Base-by-base conservation (phyloP, 2,888 invertebrate species). In the Rhimphoctona megacephalus region DNA sequence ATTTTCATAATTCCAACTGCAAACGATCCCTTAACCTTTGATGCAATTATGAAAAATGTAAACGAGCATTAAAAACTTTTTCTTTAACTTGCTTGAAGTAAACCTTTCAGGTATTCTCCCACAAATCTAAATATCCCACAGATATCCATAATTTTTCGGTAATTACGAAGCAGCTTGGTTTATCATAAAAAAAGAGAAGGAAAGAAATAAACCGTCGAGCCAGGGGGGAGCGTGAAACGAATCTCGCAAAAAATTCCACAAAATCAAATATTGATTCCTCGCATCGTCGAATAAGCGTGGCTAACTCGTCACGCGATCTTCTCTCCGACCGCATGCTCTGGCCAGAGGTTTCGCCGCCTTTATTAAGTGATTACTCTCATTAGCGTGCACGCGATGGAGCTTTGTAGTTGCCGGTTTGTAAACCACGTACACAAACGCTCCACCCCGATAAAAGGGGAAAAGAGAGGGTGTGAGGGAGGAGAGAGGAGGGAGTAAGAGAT, bases 321-420 rank as follows among this genome's bases (percentile, higher is more conserved):
- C 79, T 46, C 83, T 64, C 61, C 74, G 52, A 46, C 73, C 73
- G 17, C 66, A 70, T 80, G 30, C 67, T 54, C 69, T 46, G 80
- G 82, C 74, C 76, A 85, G 87, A 85, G 85, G 87, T 87, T 85
- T 86, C 81, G 83, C 91, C 90, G 92, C 90, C 91, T 93, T 93
- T 94, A 94, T 94, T 94, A 93, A 94, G 93, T 93, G 94, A 94
- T 94, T 94, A 94, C 93, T 92, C 94, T 93, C 93, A 94, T 94
- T 94, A 94, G 93, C 89, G 88, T 90, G 93, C 94, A 94, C 94
- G 94, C 94, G 93, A 94, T 93, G 92, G 76, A 91, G 91, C 92
- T 93, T 93, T 93, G 92, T 82, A 85, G 88, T 85, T 76, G 84
- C 86, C 82, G 81, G 74, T 86, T 85, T 61, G 74, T 79, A 54